A percentile compares a stretch with the other conserved stretches of the same genome.
Evolutionary conservation across 2,888 invertebrate genomes (phyloP).

Genomic region (Euzetes globulus): DNA sequence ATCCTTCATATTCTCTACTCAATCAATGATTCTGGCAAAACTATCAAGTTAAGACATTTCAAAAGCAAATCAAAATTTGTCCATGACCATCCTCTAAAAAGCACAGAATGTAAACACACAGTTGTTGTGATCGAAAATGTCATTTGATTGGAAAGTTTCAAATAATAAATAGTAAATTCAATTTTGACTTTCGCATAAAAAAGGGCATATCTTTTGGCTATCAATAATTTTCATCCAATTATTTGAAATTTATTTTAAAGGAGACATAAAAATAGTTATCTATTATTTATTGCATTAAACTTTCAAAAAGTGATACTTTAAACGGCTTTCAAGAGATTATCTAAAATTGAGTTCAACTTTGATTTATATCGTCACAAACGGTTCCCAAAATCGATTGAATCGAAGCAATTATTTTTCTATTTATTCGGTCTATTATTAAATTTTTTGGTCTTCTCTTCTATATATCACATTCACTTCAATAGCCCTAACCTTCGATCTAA

Average conservation of each 20-base stretch:
- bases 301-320: background rate
- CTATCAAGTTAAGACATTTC: no score
- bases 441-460: background rate
- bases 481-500: background rate
- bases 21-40: no score
- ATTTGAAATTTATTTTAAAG: background rate
- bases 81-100: no score
- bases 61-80: no score
- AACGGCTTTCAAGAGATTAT: background rate
- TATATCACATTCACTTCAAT: background rate
- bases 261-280: background rate
- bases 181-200: no score
- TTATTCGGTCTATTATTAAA: conserved; percentile 12
- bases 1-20: no score
- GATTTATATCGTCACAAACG: background rate
- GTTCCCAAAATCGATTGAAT: background rate
- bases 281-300: background rate
- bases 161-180: no score
- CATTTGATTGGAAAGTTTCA: no score
- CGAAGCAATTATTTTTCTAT: conserved; percentile 21
- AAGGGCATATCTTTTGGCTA: no score
- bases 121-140: no score
- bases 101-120: no score
- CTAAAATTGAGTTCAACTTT: background rate
- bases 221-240: no score